Evolutionary conservation across 2,888 invertebrate genomes (phyloP), one percentile per base, ranked within the genome.

Genomic region (Coremacera marginata): DNA sequence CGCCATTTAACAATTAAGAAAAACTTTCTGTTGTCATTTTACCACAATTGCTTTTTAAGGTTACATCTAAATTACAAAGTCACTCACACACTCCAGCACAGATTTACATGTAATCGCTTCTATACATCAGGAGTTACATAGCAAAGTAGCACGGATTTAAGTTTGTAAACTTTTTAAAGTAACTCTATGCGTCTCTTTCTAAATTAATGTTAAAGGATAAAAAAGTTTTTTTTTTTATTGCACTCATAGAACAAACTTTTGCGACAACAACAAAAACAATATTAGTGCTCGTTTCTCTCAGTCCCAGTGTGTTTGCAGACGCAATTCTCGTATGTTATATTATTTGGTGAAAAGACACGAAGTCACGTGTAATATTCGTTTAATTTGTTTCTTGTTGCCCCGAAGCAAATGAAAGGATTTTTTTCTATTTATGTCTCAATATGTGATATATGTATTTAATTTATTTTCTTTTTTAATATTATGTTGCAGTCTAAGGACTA

Each of bases 281-380:
- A 7, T 3, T 37, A 1, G 8, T n/a, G 52, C n/a, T 16, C 31
- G 25, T 65, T 22, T 52, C 44, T 31, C 19, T 74, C n/a, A 16
- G 19, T 55, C 14, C 7, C 16, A 1, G 9, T 16, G 11, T 27
- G 4, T 11, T 68, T 51, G 51, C 3, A n/a, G 51, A 22, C 16
- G 51, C 27, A 31, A 3, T n/a, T 34, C 16, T 63, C 34, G 27
- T 31, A 1, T 55, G 19, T 55, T n/a, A 7, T n/a, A 25, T 31
- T 68, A 25, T 31, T 14, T 16, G 27, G 70, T 60, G 78, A 82
- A 82, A 83, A 63, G 78, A 75, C 83, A 82, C 83, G 82, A 82
- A 83, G 83, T 83, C 83, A 82, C 83, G 83, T 82, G 83, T 81
- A 81, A 80, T 80, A 75, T 77, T 81, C 77, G 75, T 81, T 82